These are phyloP conservation scores for Petrosia ficiformis DNA, from an alignment of 37 sponge, comb jelly and placozoan species.

Conservation along the genomic window DNA sequence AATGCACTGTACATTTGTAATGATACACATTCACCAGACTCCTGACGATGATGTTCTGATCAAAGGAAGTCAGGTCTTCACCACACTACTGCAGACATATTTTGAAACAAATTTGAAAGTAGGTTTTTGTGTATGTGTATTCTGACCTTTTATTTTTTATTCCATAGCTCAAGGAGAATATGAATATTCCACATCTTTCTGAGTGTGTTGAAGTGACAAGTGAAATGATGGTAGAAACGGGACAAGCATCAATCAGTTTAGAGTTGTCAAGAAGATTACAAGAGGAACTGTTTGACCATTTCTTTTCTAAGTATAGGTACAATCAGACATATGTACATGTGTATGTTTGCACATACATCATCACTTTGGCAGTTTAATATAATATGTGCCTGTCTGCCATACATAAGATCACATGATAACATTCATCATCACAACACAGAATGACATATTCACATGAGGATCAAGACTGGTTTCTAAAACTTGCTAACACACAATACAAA, in stretches of 20 bases:
- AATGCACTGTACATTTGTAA: slow-evolving; percentile 44
- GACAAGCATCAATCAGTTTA: background rate
- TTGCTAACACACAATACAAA: slow-evolving; percentile 40
- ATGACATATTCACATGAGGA: too few species aligned
- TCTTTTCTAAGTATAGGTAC: slow-evolving; percentile 12
- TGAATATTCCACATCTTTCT: background rate
- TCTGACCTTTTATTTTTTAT: background rate
- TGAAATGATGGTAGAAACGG: background rate
- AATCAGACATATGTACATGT: too few species aligned
- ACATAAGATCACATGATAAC: too few species aligned
- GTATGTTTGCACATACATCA: too few species aligned
- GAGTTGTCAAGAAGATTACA: background rate
- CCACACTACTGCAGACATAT: background rate
- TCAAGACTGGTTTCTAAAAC: slow-evolving; percentile 43
- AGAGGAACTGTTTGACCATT: slow-evolving; percentile 45
- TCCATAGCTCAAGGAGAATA: background rate
- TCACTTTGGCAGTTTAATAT: too few species aligned
- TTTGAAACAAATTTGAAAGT: background rate
- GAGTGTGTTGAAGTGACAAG: background rate
- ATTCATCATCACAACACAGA: too few species aligned
- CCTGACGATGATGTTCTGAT: background rate
- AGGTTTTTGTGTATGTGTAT: background rate
- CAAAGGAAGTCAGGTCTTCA: background rate
- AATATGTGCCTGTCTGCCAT: too few species aligned
- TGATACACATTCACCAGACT: slow-evolving; percentile 1